Evolutionary conservation across 2,888 invertebrate genomes (phyloP).

Genomic region (Tenthredo livida): DNA sequence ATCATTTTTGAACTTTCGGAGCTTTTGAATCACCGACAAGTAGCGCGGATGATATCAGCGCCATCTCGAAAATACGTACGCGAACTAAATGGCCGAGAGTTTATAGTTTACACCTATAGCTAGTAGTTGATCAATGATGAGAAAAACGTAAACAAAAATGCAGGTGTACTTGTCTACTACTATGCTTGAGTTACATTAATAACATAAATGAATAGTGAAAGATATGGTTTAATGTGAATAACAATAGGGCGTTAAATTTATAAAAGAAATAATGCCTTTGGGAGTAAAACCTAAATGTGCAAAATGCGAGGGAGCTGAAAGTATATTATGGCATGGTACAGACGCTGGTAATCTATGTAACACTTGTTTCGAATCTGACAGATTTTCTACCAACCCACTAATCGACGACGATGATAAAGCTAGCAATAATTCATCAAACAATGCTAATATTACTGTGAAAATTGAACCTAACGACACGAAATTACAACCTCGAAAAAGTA

Average conservation of each 20-base stretch:
- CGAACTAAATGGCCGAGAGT: not conserved
- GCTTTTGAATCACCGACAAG: not conserved
- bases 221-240: not conserved
- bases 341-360: slow-evolving; percentile 89
- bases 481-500: slow-evolving; percentile 82
- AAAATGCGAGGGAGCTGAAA: slow-evolving; percentile 86
- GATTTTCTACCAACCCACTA: slow-evolving; percentile 64
- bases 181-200: not conserved
- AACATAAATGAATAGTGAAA: not conserved
- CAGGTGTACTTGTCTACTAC: not conserved
- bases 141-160: slow-evolving; percentile 37
- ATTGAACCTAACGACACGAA: slow-evolving; percentile 77
- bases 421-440: slow-evolving; percentile 63
- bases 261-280: slow-evolving; percentile 74
- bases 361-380: slow-evolving; percentile 84
- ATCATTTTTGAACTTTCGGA: not conserved
- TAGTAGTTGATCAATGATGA: not conserved
- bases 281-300: slow-evolving; percentile 84
- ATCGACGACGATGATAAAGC: slow-evolving; percentile 68
- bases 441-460: slow-evolving; percentile 62
- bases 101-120: not conserved
- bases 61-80: not conserved
- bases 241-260: not conserved
- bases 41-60: not conserved
- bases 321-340: slow-evolving; percentile 87